These are phyloP conservation scores for Hemiscyllium ocellatum DNA, from an alignment of 2,113 vertebrate genomes.

Conservation along the genomic window DNA sequence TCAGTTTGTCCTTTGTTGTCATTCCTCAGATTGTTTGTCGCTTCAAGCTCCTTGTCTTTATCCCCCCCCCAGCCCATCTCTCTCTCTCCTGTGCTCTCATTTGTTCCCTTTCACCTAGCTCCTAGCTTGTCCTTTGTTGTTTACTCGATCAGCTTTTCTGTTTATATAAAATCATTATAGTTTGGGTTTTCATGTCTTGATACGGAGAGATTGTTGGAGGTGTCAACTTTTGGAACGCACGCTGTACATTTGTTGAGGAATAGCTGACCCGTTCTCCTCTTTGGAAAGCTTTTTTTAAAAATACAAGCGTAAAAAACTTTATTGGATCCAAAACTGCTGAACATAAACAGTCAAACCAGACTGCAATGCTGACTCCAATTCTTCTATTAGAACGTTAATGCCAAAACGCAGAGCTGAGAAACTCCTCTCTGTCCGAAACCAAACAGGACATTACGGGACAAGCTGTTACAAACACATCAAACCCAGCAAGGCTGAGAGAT, in stretches of 20 bases:
- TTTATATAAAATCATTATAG: background rate
- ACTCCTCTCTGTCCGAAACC: no score
- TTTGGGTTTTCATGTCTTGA: background rate
- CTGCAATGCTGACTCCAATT: no score
- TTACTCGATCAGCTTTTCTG: background rate
- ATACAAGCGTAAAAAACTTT: no score
- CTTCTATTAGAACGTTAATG: no score
- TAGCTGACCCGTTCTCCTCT: background rate
- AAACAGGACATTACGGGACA: no score
- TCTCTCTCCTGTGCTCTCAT: background rate
- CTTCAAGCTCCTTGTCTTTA: background rate
- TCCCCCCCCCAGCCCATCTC: accelerated
- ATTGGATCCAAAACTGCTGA: background rate
- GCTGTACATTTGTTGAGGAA: background rate
- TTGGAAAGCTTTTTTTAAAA: no score
- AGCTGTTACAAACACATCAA: no score
- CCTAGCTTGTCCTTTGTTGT: background rate
- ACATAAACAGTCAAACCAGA: background rate
- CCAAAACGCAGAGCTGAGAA: no score
- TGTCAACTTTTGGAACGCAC: background rate
- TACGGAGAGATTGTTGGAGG: background rate
- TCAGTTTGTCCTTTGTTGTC: no score
- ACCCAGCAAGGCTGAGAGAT: no score
- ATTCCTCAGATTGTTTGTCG: background rate
- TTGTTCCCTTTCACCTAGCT: background rate